Evolutionary conservation across 2,888 invertebrate species (phyloP), one percentile per base, ranked within the genome.

Genomic region (Malthinus seriepunctatus): DNA sequence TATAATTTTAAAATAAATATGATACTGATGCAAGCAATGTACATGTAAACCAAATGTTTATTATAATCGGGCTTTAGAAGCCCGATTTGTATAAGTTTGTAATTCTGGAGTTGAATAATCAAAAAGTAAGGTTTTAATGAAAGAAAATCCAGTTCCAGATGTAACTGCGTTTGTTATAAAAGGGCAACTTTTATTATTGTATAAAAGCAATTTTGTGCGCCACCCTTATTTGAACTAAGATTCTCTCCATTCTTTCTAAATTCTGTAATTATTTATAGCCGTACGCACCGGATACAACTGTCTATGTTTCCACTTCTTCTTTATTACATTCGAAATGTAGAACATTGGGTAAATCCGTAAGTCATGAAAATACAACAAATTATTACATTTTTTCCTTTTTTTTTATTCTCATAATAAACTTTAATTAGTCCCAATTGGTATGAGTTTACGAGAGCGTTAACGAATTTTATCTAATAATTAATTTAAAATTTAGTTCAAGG

Each of bases 201-300:
- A 51, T 51, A 51, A 52, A 52, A 45, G 52, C 45, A 42, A 44
- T 44, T 33, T 39, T 15, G 33, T 8, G 42, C 32, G 44, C 37
- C 51, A 51, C 51, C 45, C 52, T 46, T 39, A 39, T n/a, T 39
- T 39, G 39, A 39, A 39, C 39, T 12, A 15, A 15, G 39, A 39
- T 39, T 39, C 39, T 14, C 39, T 39, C 39, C 45, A 51, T 51
- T 47, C 53, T 53, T 23, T 46, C 35, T 35, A 38, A 53, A 23
- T 35, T 53, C 47, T 38, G 53, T 53, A 53, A 53, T 53, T 53
- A 53, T 53, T 53, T 53, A 53, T 53, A 53, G 53, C 47, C 35
- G 8, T 31, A 46, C 44, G 45, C 39, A 44, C 53, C 53, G 53
- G 53, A 53, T 53, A 53, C 38, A 53, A 53, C 53, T 32, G 53